These are phyloP conservation scores for Drosophila anomalata DNA, from an alignment of 2,888 invertebrate genomes.

Conservation along the genomic window DNA sequence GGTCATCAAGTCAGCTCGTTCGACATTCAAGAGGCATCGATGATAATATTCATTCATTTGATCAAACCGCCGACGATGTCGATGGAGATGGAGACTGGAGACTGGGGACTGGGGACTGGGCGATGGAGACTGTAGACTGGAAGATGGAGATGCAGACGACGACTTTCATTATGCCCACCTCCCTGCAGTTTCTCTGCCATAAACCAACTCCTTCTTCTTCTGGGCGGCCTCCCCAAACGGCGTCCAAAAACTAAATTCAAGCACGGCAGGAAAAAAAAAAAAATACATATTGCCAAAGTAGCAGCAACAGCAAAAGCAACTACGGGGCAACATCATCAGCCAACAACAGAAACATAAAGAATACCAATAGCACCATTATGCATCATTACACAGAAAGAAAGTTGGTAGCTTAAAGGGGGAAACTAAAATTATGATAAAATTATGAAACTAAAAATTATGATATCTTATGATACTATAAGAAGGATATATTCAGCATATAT, in stretches of 20 bases:
- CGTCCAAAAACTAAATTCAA: slow-evolving; percentile 57
- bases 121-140: slow-evolving; percentile 39
- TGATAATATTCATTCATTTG: slow-evolving; percentile 81
- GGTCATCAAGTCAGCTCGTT: slow-evolving; percentile 75
- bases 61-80: slow-evolving; percentile 77
- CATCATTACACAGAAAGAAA: slow-evolving; percentile 54
- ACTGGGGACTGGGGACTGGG: slow-evolving; percentile 4
- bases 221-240: slow-evolving; percentile 62
- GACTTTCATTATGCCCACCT: slow-evolving; percentile 69
- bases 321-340: slow-evolving; percentile 40
- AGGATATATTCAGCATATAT: no score
- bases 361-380: slow-evolving; percentile 50
- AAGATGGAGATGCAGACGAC: slow-evolving; percentile 53
- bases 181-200: slow-evolving; percentile 23
- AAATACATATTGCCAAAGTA: slow-evolving; percentile 66
- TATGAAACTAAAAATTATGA: no score
- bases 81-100: slow-evolving; percentile 30
- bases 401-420: background rate
- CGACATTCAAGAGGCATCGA: slow-evolving; percentile 72
- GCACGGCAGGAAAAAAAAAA: slow-evolving; percentile 43
- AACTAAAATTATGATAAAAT: background rate
- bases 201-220: slow-evolving; percentile 29
- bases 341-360: slow-evolving; percentile 55
- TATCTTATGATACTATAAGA: background rate
- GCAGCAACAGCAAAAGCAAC: slow-evolving; percentile 56